Base-by-base conservation (phyloP, 1,140 invertebrate genomes). In the Eurosta solidaginis region DNA sequence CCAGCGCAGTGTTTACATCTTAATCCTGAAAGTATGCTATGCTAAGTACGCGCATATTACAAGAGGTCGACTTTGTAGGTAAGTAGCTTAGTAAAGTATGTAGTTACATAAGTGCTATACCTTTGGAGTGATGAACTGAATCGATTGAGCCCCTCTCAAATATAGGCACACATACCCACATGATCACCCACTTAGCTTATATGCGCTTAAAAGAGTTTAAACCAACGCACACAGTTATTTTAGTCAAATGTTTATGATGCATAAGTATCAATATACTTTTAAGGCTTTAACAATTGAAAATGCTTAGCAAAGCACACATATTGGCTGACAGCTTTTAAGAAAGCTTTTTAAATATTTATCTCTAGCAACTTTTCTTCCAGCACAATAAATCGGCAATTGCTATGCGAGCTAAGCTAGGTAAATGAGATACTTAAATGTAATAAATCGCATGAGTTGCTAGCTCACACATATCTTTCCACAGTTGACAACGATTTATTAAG, bases 351-450 rank as follows among this genome's bases (percentile, higher is more conserved):
- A 47, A n/a, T 54, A 14, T 54, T 14, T 5, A 10, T 52, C 9
- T 22, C n/a, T 6, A 5, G 49, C 49, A 52, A 10, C 49, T 36
- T 10, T 68, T 20, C 33, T 20, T 20, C 40, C 22, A 25, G 40
- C 59, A 68, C 29, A 33, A 36, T 36, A 40, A 68, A 68, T 68
- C 33, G 20, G 27, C 33, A 40, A 29, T n/a, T 68, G 59, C 59
- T 33, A 68, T n/a, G n/a, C n/a, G n/a, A 68, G 59, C 33, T 68
- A 33, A 68, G 59, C 59, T 68, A 33, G 20, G 59, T n/a, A 68
- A 68, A 68, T 40, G 36, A 40, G 59, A 68, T n/a, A 68, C 36
- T 68, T n/a, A 68, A 68, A 68, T 68, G 59, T 68, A 68, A 68
- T 68, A 68, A 68, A 68, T 68, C 33, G 33, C 40, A 22, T 9